phyloP scores from a whole-genome alignment of 2,797 vertebrate species.

The Florisuga fusca region DNA sequence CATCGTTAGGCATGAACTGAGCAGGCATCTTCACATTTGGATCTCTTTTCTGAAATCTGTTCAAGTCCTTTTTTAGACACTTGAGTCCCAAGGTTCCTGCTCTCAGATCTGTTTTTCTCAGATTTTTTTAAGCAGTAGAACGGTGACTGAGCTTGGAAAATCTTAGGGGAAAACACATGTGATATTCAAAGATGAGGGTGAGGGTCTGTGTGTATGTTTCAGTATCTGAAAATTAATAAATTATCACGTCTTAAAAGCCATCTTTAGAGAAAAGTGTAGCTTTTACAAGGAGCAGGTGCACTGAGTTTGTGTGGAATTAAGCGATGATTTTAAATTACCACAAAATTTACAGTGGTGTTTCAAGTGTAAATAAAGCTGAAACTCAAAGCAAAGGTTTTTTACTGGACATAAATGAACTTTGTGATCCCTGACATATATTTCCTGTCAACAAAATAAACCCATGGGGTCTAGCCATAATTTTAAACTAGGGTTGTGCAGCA shows the following conservation, averaged over 20 bases:
- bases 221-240: neutral
- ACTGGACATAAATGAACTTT: neutral
- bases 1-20: neutral
- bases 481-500: neutral
- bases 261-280: neutral
- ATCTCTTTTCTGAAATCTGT: neutral
- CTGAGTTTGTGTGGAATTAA: neutral
- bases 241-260: neutral
- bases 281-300: neutral
- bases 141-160: neutral
- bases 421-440: neutral
- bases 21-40: neutral
- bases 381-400: neutral
- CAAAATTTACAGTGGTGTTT: neutral
- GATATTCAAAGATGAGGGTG: neutral
- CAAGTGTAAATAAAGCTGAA: neutral
- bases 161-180: neutral
- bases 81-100: neutral
- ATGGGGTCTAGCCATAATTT: neutral
- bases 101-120: neutral
- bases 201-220: neutral
- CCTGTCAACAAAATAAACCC: neutral
- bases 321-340: neutral
- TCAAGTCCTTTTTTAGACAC: neutral
- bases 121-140: neutral